phyloP scores from a whole-genome alignment of 2,888 invertebrate species.

The Aporophyla nigra region DNA sequence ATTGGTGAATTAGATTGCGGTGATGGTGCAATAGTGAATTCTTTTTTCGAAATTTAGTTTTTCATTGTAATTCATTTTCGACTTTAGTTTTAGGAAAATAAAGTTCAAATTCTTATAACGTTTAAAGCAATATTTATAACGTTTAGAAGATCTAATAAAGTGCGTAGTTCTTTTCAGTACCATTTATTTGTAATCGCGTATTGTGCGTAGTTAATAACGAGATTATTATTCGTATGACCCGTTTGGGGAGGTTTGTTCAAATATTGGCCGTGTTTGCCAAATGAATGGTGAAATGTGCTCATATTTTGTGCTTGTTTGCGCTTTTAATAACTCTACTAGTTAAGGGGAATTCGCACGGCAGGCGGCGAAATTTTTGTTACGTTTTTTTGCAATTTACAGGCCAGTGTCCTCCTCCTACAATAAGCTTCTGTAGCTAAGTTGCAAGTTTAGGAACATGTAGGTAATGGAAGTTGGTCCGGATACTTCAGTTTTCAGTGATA shows the following conservation, averaged over 20 bases:
- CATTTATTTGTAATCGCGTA: constrained; percentile 82
- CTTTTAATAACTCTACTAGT: constrained; percentile 20
- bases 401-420: no score
- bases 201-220: constrained; percentile 82
- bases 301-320: constrained; percentile 46
- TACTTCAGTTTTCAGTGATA: not conserved
- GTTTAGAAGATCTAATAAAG: constrained; percentile 66
- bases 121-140: constrained; percentile 49
- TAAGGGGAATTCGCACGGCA: no score
- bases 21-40: constrained; percentile 74
- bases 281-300: constrained; percentile 77
- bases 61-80: constrained; percentile 22
- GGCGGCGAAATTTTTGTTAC: no score
- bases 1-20: constrained; percentile 39
- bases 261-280: constrained; percentile 81
- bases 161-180: constrained; percentile 78
- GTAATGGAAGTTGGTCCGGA: not conserved
- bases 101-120: constrained; percentile 59
- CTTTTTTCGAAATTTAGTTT: constrained; percentile 71
- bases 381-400: no score
- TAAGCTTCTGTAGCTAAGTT: no score
- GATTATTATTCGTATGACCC: constrained; percentile 80
- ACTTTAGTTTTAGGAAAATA: rapidly evolving
- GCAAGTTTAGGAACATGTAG: not conserved
- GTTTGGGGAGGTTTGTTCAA: constrained; percentile 80